Evolutionary conservation across 2,113 vertebrate species (phyloP), one percentile per base, ranked within the genome.

Genomic region (Sinocyclocheilus grahami): DNA sequence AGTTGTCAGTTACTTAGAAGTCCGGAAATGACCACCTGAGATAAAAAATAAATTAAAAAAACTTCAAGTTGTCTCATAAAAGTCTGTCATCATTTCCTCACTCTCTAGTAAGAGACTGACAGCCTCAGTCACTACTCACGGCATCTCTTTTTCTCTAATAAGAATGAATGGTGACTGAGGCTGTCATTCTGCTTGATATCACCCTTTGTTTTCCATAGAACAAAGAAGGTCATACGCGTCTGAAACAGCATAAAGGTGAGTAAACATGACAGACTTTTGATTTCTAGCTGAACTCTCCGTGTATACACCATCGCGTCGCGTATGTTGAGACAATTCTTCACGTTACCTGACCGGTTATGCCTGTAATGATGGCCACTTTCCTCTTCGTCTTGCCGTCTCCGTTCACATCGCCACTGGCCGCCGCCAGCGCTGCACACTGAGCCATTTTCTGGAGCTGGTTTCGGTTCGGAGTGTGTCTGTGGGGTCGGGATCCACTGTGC

Each of bases 301-400:
- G 16, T 27, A 27, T 10, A 8, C 16, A 8, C 16, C 13, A 20
- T 27, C 76, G 16, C 5, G 24, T 78, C 24, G 24, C 5, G 30
- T 18, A 16, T 33, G 24, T 12, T 42, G 33, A 37, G 24, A 18
- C 22, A 9, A 80, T 27, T 13, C 4, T 69, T 78, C 82, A 39
- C 13, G 65, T 86, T 92, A 95, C 95, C 95, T 95, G 95, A 5
- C 94, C 95, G 39, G 94, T 95, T 90, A 95, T 94, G 86, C 95
- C 95, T 42, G 95, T 95, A 83, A 95, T 92, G 9, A 95, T 63
- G 0, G 95, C 95, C 42, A 95, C 93, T 63, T 91, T 94, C 72
- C 89, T 85, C 46, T 69, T 79, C 77, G 76, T 91, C 33, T 30
- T 39, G 30, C 2, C 6, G 13, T 74, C 65, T 74, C 81, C 89